These are phyloP conservation scores for Cerceris ruficornis DNA, from an alignment of 2,888 invertebrate species.

Conservation along the genomic window DNA sequence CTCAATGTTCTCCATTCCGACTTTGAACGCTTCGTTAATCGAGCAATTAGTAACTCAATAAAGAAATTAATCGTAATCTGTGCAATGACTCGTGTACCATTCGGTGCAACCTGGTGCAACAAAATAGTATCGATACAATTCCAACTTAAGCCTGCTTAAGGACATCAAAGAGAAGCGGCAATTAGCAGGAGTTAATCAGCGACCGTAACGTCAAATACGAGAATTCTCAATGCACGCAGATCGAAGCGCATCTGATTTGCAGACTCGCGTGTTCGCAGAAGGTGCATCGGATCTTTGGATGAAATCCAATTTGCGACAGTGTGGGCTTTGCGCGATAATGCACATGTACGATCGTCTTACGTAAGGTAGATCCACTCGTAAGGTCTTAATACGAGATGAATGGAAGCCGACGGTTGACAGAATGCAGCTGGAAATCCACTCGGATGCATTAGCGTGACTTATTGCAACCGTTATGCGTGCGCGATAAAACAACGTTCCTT, in stretches of 20 bases:
- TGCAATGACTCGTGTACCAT: no score
- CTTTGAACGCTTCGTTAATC: no score
- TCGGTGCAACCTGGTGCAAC: no score
- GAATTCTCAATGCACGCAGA: constrained; percentile 14
- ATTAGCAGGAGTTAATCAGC: neutral
- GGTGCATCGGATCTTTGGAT: constrained; percentile 32
- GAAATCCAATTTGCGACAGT: constrained; percentile 41
- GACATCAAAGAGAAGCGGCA: neutral
- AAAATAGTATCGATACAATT: neutral
- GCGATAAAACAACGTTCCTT: constrained; percentile 17
- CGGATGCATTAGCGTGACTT: constrained; percentile 19
- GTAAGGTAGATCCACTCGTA: constrained; percentile 18
- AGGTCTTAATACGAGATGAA: constrained; percentile 28
- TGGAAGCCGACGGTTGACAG: constrained; percentile 7
- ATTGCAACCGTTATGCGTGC: constrained; percentile 10
- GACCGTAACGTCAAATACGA: no score
- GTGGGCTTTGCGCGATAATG: constrained; percentile 32
- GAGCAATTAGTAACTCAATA: no score
- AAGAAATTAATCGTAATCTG: no score
- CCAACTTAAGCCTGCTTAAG: neutral
- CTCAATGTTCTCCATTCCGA: no score
- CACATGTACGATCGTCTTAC: constrained; percentile 37
- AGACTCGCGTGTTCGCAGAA: constrained; percentile 11
- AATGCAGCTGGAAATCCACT: constrained; percentile 30
- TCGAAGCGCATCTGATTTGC: constrained; percentile 20